Conservation (phyloP, 1,140 invertebrate genomes). For the Pseudobourletiella spinata region DNA sequence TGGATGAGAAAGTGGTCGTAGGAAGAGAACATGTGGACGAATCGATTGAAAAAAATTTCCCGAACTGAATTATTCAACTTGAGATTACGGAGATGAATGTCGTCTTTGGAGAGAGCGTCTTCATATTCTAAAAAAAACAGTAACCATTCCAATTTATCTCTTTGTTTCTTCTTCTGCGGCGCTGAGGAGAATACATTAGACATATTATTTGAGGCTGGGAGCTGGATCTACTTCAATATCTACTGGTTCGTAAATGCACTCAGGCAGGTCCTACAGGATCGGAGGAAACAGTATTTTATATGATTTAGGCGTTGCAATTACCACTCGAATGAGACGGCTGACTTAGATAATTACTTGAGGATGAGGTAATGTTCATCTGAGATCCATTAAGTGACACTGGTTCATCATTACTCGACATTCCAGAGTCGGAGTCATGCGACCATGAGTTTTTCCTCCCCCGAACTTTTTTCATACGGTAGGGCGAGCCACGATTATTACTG, state of each 20-base stretch:
- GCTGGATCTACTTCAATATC: too few species aligned
- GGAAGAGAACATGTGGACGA: slow-evolving; percentile 88
- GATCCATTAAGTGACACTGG: slow-evolving; percentile 35
- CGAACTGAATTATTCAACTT: slow-evolving; percentile 84
- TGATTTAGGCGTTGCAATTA: too few species aligned
- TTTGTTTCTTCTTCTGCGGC: too few species aligned
- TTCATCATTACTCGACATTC: slow-evolving; percentile 46
- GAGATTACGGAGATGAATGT: slow-evolving; percentile 73
- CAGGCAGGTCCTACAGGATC: too few species aligned
- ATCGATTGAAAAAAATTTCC: slow-evolving; percentile 92
- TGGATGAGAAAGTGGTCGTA: slow-evolving; percentile 96
- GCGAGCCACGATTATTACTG: slow-evolving; percentile 25
- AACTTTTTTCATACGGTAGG: slow-evolving; percentile 39
- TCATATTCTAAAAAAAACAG: background rate
- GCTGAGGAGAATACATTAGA: too few species aligned
- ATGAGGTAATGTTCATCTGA: slow-evolving; percentile 32
- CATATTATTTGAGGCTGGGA: too few species aligned
- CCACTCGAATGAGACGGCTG: slow-evolving; percentile 43
- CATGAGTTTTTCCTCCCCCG: slow-evolving; percentile 61
- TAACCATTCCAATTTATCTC: too few species aligned
- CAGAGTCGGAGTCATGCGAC: slow-evolving; percentile 57
- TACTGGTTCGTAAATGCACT: too few species aligned
- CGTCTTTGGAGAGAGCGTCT: slow-evolving; percentile 38
- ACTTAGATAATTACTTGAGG: slow-evolving; percentile 33
- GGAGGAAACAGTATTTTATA: too few species aligned